Evolutionary conservation across 2,888 invertebrate species (phyloP), one percentile per base, ranked within the genome.

Genomic region (Apoda limacodes): DNA sequence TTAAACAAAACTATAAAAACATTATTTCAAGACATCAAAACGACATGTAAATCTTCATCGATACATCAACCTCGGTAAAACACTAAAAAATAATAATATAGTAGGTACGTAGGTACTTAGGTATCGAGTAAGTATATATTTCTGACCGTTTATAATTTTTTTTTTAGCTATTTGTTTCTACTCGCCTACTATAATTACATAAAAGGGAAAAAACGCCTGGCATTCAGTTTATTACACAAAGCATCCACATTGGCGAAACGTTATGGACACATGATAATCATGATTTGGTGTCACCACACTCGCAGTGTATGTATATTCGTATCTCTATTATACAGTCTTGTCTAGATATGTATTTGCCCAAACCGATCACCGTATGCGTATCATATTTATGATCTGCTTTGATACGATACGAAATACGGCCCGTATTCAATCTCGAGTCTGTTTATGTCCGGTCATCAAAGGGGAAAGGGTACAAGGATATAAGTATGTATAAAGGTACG

Each of bases 171-270:
- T 38, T 58, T 60, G 22, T 56, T 85, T 12, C 42, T 86, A 40
- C 69, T 65, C 40, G 83, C 84, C 0, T 86, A 85, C 47, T 83
- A 71, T 42, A 45, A 63, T 25, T 74, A 78, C 47, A 70, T 83
- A 10, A 57, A 52, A 30, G 67, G 66, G n/a, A 71, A 71, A 22
- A 72, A 68, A 37, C 50, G 45, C 9, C 39, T 45, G 1, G 81
- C 76, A 0, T 58, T 60, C 14, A 69, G 45, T 26, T 43, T 69
- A 24, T 38, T 86, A 29, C 55, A 55, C 22, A 72, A 66, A 41
- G 62, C 82, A 0, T 57, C 58, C 19, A 64, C 61, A 6, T 9
- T 56, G 1, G 69, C 83, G 1, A 52, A 52, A 12, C 53, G 67
- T 36, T 54, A 56, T 31, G 58, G 63, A 1, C 74, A 83, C 42